Evolutionary conservation across 2,888 invertebrate genomes (phyloP).

Genomic region (Ichneumoninae sp.): DNA sequence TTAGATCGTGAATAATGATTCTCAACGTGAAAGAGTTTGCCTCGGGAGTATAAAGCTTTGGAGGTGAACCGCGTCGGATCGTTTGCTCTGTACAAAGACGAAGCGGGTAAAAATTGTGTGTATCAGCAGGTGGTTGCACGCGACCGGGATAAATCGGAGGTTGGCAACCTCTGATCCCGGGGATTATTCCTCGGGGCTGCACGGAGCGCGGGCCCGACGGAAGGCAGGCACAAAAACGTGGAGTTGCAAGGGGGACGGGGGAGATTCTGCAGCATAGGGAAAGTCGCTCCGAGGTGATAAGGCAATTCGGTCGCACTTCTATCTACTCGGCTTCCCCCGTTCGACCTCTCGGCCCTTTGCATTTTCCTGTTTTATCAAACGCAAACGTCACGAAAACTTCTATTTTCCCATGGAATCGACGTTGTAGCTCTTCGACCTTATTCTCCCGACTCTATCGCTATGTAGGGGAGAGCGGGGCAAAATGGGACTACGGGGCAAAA

Average conservation of each 20-base stretch:
- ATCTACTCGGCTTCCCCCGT: constrained; percentile 9
- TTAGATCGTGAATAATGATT: constrained; percentile 26
- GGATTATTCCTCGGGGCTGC: constrained; percentile 59
- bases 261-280: not conserved
- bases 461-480: too few relatives aligned
- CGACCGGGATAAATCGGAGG: constrained; percentile 53
- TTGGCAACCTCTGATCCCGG: constrained; percentile 62
- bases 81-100: not conserved
- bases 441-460: not conserved
- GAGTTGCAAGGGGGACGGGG: not conserved
- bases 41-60: not conserved
- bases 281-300: constrained; percentile 59
- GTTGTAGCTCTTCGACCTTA: not conserved
- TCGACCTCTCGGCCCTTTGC: constrained; percentile 27
- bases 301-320: constrained; percentile 40
- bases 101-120: constrained; percentile 7
- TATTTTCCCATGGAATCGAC: not conserved
- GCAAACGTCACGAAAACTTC: constrained; percentile 17
- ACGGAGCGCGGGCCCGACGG: constrained; percentile 1
- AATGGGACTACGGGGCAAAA: too few relatives aligned
- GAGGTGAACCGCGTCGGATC: not conserved
- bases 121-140: constrained; percentile 62
- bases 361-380: constrained; percentile 17
- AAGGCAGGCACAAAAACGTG: constrained; percentile 18
- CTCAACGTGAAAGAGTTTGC: constrained; percentile 17